Base-by-base conservation (phyloP, 2,888 invertebrate genomes). In the Pyrrhia umbra region DNA sequence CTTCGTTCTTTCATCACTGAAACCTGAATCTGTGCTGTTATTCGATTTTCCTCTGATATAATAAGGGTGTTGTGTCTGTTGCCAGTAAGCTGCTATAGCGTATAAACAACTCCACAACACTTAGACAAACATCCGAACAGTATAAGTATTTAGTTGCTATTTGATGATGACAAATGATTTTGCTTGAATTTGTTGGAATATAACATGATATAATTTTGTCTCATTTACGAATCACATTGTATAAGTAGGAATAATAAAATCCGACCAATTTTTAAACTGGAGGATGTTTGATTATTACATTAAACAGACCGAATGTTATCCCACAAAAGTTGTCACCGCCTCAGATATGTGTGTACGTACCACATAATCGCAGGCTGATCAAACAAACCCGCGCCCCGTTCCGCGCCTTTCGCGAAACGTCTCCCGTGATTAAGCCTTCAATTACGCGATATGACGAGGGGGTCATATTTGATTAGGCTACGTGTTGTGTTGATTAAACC, bases 401-500 rank as follows among this genome's bases (percentile, higher is more conserved):
- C 68, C 83, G 79, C 82, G 72, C 82, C 77, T 85, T 83, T 85
- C 88, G 85, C 84, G 87, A 85, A 88, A 90, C 89, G 88, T 93
- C 93, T 92, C 88, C 88, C 85, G 88, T 93, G 92, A 93, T 93
- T 93, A 93, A 93, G 90, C 89, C 91, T 93, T 93, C 93, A 92
- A 93, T 94, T 94, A 93, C 92, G 85, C 89, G 88, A 91, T 93
- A 92, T 92, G 91, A 91, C 91, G 90, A 91, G 90, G 89, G 93
- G 91, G 90, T 93, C 92, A 94, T 94, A 93, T 95, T 94, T 94
- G 94, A 94, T 94, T 93, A 95, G 91, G 90, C 89, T 90, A 91
- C 90, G 90, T 90, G 92, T 93, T 92, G 90, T 92, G 92, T 93
- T 93, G 92, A 94, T 94, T 94, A 94, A 94, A 93, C 90, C 87